Evolutionary conservation across 2,113 vertebrate genomes (phyloP).

Genomic region (Amblyornis subalaris): DNA sequence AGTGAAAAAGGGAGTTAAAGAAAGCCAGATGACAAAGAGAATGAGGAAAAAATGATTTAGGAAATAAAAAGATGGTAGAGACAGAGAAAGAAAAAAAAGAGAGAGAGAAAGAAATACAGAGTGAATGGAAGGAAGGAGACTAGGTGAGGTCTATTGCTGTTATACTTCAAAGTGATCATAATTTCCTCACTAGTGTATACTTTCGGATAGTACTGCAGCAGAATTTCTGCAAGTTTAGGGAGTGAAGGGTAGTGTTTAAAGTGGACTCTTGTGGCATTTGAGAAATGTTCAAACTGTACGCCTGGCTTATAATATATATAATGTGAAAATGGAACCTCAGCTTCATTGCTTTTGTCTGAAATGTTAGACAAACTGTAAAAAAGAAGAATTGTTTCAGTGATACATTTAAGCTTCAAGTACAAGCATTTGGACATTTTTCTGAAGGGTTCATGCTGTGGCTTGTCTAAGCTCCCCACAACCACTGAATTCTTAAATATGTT

Average conservation of each 20-base stretch:
- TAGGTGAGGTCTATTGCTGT: background rate
- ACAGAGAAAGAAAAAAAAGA: background rate
- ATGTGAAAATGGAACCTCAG: background rate
- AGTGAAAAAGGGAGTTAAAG: background rate
- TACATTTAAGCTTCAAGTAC: conserved; percentile 37
- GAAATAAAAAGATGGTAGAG: background rate
- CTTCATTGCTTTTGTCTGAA: background rate
- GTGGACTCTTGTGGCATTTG: background rate
- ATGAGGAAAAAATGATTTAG: background rate
- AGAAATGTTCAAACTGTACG: background rate
- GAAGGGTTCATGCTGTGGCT: conserved; percentile 29
- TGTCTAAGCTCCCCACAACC: conserved; percentile 18
- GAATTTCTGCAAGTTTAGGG: background rate
- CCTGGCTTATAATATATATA: background rate
- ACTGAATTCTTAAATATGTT: conserved; percentile 59
- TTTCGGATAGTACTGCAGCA: background rate
- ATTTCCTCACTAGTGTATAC: background rate
- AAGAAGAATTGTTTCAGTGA: conserved; percentile 4
- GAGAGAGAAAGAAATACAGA: background rate
- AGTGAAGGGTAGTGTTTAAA: background rate
- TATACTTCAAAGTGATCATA: background rate
- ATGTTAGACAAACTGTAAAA: conserved; percentile 7
- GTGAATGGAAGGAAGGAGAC: background rate
- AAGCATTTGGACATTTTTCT: conserved; percentile 18
- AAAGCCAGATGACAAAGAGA: background rate